Evolutionary conservation across 2,888 invertebrate species (phyloP).

Genomic region (Morpho achilles): DNA sequence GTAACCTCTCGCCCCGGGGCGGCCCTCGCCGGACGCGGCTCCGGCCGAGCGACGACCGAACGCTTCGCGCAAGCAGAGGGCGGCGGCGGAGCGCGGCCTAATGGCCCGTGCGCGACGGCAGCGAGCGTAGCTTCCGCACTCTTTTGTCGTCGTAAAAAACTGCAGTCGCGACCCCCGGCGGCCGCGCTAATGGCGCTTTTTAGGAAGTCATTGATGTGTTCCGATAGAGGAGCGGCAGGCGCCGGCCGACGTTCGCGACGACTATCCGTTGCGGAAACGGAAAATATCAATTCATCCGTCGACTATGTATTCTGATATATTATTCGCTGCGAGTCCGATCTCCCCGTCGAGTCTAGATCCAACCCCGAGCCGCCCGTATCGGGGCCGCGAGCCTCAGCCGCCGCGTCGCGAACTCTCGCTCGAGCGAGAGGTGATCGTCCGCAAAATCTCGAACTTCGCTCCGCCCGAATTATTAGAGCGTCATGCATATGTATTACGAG

Average conservation of each 20-base stretch:
- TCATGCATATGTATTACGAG: conserved; percentile 64
- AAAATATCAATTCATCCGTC: too few species aligned
- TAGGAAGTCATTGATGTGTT: conserved; percentile 22
- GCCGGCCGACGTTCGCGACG: too few species aligned
- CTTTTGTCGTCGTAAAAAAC: conserved; percentile 69
- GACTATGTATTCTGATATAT: too few species aligned
- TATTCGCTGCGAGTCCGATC: too few species aligned
- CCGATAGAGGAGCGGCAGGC: not conserved
- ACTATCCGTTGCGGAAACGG: too few species aligned
- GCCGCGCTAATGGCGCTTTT: conserved; percentile 29
- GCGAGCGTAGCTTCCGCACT: conserved; percentile 68
- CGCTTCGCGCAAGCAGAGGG: too few species aligned
- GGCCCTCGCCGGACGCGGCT: conserved; percentile 46
- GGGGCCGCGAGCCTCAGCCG: too few species aligned
- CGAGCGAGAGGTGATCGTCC: conserved; percentile 1
- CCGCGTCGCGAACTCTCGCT: too few species aligned
- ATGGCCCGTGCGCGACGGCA: conserved; percentile 71
- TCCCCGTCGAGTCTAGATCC: too few species aligned
- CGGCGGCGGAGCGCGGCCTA: conserved; percentile 53
- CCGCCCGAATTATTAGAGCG: conserved; percentile 59
- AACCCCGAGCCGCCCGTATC: too few species aligned
- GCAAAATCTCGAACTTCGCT: conserved; percentile 30
- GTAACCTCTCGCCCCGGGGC: conserved; percentile 41
- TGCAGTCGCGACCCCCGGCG: conserved; percentile 29
- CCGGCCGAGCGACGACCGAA: conserved; percentile 50